Evolutionary conservation across 53 echinoderm and acorn worm genomes (phyloP).

Genomic region (Patiria pectinifera): DNA sequence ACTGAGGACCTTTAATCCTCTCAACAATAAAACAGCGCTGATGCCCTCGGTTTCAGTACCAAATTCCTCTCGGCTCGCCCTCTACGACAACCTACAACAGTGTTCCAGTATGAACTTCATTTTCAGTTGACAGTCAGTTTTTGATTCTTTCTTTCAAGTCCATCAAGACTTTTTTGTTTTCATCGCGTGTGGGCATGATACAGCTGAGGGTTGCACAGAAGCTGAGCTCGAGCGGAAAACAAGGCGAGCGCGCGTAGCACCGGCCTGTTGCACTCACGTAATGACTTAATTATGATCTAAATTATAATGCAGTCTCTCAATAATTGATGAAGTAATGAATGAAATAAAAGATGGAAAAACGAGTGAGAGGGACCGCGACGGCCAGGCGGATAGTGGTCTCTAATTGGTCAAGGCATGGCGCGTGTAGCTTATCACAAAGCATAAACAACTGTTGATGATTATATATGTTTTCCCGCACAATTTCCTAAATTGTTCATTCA

Average conservation of each 20-base stretch:
- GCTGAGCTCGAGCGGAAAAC: slow-evolving; percentile 16
- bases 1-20: too few relatives aligned
- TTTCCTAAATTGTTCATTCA: too few relatives aligned
- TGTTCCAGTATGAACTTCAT: neutral
- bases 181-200: neutral
- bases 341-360: neutral
- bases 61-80: too few relatives aligned
- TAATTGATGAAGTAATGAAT: slow-evolving; percentile 26
- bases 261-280: neutral
- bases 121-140: neutral
- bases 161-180: neutral
- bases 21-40: neutral
- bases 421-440: neutral
- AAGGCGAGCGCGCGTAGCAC: neutral
- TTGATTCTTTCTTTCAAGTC: neutral
- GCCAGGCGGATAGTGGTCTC: neutral
- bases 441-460: neutral
- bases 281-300: slow-evolving; percentile 53
- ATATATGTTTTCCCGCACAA: too few relatives aligned
- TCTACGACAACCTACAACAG: too few relatives aligned
- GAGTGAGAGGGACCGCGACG: neutral
- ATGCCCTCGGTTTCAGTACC: neutral
- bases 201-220: neutral
- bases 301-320: slow-evolving; percentile 17
- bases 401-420: neutral